Evolutionary conservation across 1,140 invertebrate species (phyloP).

Genomic region (Anoplolepis gracilipes): DNA sequence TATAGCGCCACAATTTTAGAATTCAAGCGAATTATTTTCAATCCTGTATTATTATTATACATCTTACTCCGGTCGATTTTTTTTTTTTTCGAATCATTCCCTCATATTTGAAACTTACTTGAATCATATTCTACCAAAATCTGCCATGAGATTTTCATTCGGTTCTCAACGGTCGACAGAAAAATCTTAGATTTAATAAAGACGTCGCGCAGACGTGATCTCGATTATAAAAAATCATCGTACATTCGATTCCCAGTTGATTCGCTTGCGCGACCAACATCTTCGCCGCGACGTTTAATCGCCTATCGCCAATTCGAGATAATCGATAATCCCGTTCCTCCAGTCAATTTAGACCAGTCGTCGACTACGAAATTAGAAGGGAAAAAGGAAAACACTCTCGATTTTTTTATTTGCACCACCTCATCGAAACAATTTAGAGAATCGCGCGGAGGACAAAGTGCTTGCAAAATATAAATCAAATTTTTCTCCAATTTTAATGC

Average conservation of each 20-base stretch:
- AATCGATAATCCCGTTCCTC: constrained; percentile 68
- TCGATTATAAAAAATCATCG: constrained; percentile 18
- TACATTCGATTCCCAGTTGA: constrained; percentile 26
- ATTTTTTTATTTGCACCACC: constrained; percentile 1
- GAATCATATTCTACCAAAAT: constrained; percentile 1
- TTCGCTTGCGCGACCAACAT: constrained; percentile 5
- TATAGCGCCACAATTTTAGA: constrained; percentile 59
- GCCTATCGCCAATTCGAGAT: constrained; percentile 30
- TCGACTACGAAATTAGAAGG: constrained; percentile 11
- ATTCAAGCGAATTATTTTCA: constrained; percentile 49
- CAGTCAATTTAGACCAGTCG: constrained; percentile 61
- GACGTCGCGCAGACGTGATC: constrained; percentile 31
- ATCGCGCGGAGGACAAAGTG: neutral
- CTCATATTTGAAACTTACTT: constrained; percentile 4
- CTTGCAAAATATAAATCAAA: neutral
- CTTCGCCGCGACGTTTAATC: constrained; percentile 27
- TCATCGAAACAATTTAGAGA: constrained; percentile 4
- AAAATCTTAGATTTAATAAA: constrained; percentile 25
- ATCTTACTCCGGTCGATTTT: constrained; percentile 32
- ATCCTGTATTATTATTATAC: too few species aligned
- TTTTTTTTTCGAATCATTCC: constrained; percentile 29
- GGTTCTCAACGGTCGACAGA: neutral
- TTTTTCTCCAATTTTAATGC: constrained; percentile 27
- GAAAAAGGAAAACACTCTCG: neutral
- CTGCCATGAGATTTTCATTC: constrained; percentile 51